These are phyloP conservation scores for Hassar affinis DNA, from an alignment of 2,113 vertebrate species.

Conservation along the genomic window DNA sequence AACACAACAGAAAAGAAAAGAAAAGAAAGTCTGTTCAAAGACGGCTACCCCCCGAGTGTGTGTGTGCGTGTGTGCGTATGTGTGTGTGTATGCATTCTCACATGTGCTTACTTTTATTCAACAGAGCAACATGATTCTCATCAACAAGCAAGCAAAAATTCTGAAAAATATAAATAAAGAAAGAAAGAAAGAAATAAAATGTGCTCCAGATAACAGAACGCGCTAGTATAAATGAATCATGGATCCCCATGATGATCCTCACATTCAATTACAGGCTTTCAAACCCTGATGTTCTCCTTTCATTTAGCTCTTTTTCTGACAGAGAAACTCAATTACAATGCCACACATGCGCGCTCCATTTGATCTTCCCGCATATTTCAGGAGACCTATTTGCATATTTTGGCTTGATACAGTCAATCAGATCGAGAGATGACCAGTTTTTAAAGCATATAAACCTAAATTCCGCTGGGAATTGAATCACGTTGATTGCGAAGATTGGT, in stretches of 20 bases:
- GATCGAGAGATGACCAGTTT: too few relatives aligned
- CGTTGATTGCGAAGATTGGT: too few relatives aligned
- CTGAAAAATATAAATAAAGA: conserved; percentile 64
- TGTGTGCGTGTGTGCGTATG: not conserved
- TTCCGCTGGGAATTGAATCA: not conserved
- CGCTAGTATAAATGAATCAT: conserved; percentile 78
- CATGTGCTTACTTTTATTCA: conserved; percentile 72
- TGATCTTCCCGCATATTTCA: not conserved
- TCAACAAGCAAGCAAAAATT: conserved; percentile 80
- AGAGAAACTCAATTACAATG: conserved; percentile 66
- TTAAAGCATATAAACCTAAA: not conserved
- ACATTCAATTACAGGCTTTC: conserved; percentile 76
- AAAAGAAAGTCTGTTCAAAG: conserved; percentile 76
- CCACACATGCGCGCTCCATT: conserved; percentile 67
- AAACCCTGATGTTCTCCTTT: conserved; percentile 67
- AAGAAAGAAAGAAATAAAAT: conserved; percentile 36
- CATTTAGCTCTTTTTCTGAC: conserved; percentile 64
- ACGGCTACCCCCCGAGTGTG: not conserved
- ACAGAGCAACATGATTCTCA: conserved; percentile 72
- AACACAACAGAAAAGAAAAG: conserved; percentile 79
- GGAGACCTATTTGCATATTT: not conserved
- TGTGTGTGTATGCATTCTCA: conserved; percentile 70
- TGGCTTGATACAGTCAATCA: not conserved
- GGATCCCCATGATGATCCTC: conserved; percentile 72
- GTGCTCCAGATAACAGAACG: conserved; percentile 4